phyloP scores from a whole-genome alignment of 2,888 invertebrate genomes.

The Bursaphelenchus okinawaensis region DNA sequence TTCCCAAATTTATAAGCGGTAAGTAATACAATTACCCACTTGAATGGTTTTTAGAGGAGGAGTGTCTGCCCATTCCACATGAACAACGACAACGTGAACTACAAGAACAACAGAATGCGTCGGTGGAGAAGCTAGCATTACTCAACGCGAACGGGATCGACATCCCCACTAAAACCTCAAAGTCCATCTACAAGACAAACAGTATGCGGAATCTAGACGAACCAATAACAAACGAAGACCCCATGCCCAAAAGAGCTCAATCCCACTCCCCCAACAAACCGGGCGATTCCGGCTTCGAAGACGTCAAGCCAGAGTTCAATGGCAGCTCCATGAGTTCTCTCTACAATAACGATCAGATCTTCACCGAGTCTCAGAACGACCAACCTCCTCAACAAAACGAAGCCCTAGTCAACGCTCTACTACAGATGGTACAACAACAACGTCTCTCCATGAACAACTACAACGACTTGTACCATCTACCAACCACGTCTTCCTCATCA shows the following conservation, averaged over 20 bases:
- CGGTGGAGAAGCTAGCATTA: conserved; percentile 7
- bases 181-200: conserved; percentile 16
- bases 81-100: conserved; percentile 21
- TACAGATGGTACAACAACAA: conserved; percentile 9
- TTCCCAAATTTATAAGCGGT: conserved; percentile 57
- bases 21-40: conserved; percentile 6
- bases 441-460: neutral
- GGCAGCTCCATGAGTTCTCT: neutral
- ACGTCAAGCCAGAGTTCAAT: conserved; percentile 1
- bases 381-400: neutral
- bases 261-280: conserved; percentile 32
- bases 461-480: conserved; percentile 2
- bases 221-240: conserved; percentile 11
- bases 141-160: conserved; percentile 21
- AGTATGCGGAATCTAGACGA: conserved; percentile 26
- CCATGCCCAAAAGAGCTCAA: conserved; percentile 29
- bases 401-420: neutral
- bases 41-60: conserved; percentile 39
- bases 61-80: conserved; percentile 34
- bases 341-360: neutral
- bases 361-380: neutral
- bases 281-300: conserved; percentile 16
- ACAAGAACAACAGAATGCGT: neutral
- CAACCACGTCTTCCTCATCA: neutral
- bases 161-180: conserved; percentile 15